A percentile compares a stretch with the other conserved stretches of the same genome.
Evolutionary conservation across 1,140 invertebrate species (phyloP).

Genomic region (Drosophila equinoxialis): DNA sequence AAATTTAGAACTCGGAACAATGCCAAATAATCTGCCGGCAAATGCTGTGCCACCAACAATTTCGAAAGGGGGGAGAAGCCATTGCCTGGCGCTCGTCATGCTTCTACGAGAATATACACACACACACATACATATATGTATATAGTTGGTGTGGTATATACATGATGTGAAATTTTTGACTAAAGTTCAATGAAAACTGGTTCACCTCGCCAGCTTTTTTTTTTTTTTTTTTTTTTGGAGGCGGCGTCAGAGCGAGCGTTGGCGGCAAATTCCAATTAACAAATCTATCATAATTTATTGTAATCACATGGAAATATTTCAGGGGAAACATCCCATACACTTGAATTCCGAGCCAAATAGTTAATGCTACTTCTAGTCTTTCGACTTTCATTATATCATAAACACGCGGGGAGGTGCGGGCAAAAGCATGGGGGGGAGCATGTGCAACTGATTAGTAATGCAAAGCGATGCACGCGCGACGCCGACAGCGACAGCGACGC

Average conservation of each 20-base stretch:
- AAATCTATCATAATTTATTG: slow-evolving; percentile 79
- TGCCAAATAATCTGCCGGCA: slow-evolving; percentile 79
- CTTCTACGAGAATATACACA: slow-evolving; percentile 35
- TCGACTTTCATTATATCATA: slow-evolving; percentile 7
- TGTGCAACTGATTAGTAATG: slow-evolving; percentile 27
- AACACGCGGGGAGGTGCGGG: background rate
- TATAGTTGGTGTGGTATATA: slow-evolving; percentile 21
- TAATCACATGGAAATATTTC: slow-evolving; percentile 56
- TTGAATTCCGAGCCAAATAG: background rate
- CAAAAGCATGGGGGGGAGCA: background rate
- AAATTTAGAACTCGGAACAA: slow-evolving; percentile 81
- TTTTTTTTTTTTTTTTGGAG: background rate
- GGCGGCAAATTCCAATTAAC: slow-evolving; percentile 74
- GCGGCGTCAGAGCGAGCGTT: slow-evolving; percentile 22
- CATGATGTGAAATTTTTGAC: slow-evolving; percentile 46
- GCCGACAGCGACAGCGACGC: background rate
- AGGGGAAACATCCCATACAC: slow-evolving; percentile 2
- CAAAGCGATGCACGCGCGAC: slow-evolving; percentile 33
- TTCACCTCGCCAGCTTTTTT: slow-evolving; percentile 45
- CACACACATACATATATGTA: slow-evolving; percentile 27
- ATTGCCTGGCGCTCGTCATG: slow-evolving; percentile 47
- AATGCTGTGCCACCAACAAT: slow-evolving; percentile 36
- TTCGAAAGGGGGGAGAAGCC: background rate
- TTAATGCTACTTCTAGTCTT: background rate
- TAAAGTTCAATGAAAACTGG: slow-evolving; percentile 68